Conservation (phyloP, 2,888 invertebrate genomes). For the Sarcophaga subvicina region DNA sequence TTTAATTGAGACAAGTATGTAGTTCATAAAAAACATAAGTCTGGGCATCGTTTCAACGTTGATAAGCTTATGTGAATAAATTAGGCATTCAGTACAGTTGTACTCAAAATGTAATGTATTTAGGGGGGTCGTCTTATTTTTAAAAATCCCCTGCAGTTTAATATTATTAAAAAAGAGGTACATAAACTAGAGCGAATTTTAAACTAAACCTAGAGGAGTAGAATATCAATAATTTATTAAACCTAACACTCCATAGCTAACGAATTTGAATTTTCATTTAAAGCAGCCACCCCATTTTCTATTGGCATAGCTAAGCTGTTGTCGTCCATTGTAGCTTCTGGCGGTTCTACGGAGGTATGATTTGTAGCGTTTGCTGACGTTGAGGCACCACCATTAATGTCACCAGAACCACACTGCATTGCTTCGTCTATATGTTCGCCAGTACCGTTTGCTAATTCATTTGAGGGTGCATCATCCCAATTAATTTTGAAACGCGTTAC, state of each 20-base stretch:
- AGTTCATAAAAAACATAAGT: not conserved
- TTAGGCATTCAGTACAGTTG: slow-evolving; percentile 41
- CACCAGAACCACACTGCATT: slow-evolving; percentile 70
- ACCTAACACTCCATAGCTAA: slow-evolving; percentile 81
- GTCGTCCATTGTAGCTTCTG: slow-evolving; percentile 78
- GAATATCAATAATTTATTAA: slow-evolving; percentile 30
- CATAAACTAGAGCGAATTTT: slow-evolving; percentile 45
- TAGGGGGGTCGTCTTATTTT: not conserved
- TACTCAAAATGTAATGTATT: slow-evolving; percentile 30
- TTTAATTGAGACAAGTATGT: slow-evolving; percentile 31
- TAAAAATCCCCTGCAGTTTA: slow-evolving; percentile 15
- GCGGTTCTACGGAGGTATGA: slow-evolving; percentile 45
- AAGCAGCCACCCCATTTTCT: slow-evolving; percentile 78
- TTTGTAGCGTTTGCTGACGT: slow-evolving; percentile 71
- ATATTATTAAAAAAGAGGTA: slow-evolving; percentile 11
- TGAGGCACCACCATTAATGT: slow-evolving; percentile 72
- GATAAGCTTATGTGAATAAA: not conserved
- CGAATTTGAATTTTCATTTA: slow-evolving; percentile 82
- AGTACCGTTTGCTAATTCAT: slow-evolving; percentile 73
- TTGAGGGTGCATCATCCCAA: slow-evolving; percentile 90
- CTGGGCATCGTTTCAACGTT: slow-evolving; percentile 6
- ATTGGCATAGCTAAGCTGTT: slow-evolving; percentile 80
- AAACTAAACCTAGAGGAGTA: slow-evolving; percentile 40
- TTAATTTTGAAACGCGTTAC: slow-evolving; percentile 98
- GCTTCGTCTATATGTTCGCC: slow-evolving; percentile 71